Evolutionary conservation across 1,140 invertebrate genomes (phyloP), one percentile per base, ranked within the genome.

Genomic region (Drosophila dunni): DNA sequence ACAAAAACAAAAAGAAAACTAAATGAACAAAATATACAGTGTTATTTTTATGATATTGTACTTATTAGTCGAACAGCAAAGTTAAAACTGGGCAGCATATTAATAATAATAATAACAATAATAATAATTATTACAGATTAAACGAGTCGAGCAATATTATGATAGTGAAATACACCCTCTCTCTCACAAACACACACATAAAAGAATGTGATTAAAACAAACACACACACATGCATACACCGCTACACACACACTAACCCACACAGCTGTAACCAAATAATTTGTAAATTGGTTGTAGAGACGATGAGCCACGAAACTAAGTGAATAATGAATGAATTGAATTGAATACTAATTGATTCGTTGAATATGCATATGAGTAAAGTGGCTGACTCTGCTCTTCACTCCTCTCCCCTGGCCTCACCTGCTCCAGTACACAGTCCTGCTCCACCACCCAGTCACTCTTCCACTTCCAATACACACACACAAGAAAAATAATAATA

Each of bases 11-110:
- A 61, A 44, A 36, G 56, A 78, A 62, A 64, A 57, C 10, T 36
- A 57, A 84, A 81, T 64, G 81, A 88, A 88, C 83, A 89, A 90
- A 84, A 89, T 89, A 89, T 89, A 89, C 84, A 89, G 84, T 89
- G 83, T 88, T 88, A 88, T 88, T 88, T 88, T 88, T 88, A 88
- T 88, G 84, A 88, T 89, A 89, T 89, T 89, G 84, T 89, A 88
- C 84, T 80, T 83, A 83, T 70, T 84, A 80, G 79, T 83, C 81
- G 56, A 79, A 75, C 29, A 48, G 58, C 63, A 84, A 67, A 57
- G 66, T 66, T 66, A 65, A 84, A 71, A 86, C 74, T 72, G 75
- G 75, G 64, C 75, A 78, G 68, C 77, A 85, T 54, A 40, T 56
- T 13, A 45, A 45, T 44, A 58, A 44, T 44, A 46, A 54, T 42